Base-by-base conservation (phyloP, 2,888 invertebrate species). In the Oeneis ivallda region DNA sequence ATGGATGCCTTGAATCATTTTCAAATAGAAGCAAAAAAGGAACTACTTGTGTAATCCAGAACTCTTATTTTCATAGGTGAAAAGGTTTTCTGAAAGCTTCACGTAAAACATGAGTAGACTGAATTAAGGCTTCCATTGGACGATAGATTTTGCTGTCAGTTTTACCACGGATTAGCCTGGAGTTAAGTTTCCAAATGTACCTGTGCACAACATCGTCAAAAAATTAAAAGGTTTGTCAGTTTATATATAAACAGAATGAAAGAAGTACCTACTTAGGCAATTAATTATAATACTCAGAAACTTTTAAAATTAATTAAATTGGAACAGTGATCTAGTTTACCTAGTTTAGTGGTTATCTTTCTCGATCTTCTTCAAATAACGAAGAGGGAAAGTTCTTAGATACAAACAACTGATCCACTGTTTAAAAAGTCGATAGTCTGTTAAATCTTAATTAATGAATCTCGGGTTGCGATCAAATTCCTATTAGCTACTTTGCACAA, bases 371-470 rank as follows among this genome's bases (percentile, higher is more conserved):
- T 56, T 37, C 2, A 56, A 56, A 41, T 26, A 17, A 60, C 19
- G 2, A 60, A 47, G 15, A 60, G 39, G 60, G 60, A 50, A 50
- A 60, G 60, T 49, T 19, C 39, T 49, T 50, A 26, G 26, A n/a
- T n/a, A 49, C 11, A 1, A 13, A 56, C 17, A 56, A 19, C 32
- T 15, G 58, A 2, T 58, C 52, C 19, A 57, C 56, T 63, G 52
- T 66, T 63, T 37, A 54, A 39, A 26, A 39, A 43, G 15, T 52
- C 53, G 47, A 47, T 47, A 47, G 45, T 58, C 58, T 66, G 63
- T 58, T 32, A 63, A 53, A 66, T 58, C 54, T 63, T 62, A 62
- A 65, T 62, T 59, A 57, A 19, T 39, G 37, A 41, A 64, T 45
- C 45, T 47, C 52, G 37, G 13, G 45, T 13, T 32, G 45, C 15